Base-by-base conservation (phyloP, 1,140 invertebrate species). In the Apolygus lucorum region DNA sequence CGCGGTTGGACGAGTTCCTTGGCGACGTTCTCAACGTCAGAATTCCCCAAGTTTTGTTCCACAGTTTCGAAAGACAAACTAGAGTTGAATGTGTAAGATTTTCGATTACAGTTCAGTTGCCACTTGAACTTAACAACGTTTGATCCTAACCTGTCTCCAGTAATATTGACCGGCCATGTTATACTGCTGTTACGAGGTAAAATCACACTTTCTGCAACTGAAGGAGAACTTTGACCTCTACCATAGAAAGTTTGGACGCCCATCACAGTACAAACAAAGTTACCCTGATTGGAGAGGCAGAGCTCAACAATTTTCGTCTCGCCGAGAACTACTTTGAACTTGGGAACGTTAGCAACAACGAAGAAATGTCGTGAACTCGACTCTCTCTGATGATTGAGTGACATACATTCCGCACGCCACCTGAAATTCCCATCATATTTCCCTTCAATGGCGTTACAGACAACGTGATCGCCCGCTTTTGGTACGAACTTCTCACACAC, bases 241-340 rank as follows among this genome's bases (percentile, higher is more conserved):
- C 1, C 27, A 2, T 25, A 22, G 8, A 25, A 21, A n/a, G 28
- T 17, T 29, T 29, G 1, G 28, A 66, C 2, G 64, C 28, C 4
- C 11, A 29, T 26, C n/a, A 29, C 21, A 34, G 28, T 66, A n/a
- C n/a, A 14, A 21, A 14, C 2, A 28, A 34, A 1, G 13, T 66
- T 2, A 1, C 54, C 22, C 4, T 59, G 29, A 34, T 66, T 66
- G 14, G 13, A 2, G 13, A 66, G 14, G 11, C 26, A 21, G 1
- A 66, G 17, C 17, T 66, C 64, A 2, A 66, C n/a, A 21, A 2
- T 66, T 29, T 66, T 66, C 27, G 64, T 66, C 26, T 66, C 64
- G 1, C 64, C 64, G 1, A 66, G 8, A 42, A 8, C 4, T 2
- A 66, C 17, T 34, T n/a, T 14, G 21, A 66, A 66, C 2, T 2